A percentile compares a stretch with the other conserved stretches of the same genome.
These are phyloP conservation scores for Upupa epops DNA, from an alignment of 2,113 vertebrate genomes.

Conservation along the genomic window DNA sequence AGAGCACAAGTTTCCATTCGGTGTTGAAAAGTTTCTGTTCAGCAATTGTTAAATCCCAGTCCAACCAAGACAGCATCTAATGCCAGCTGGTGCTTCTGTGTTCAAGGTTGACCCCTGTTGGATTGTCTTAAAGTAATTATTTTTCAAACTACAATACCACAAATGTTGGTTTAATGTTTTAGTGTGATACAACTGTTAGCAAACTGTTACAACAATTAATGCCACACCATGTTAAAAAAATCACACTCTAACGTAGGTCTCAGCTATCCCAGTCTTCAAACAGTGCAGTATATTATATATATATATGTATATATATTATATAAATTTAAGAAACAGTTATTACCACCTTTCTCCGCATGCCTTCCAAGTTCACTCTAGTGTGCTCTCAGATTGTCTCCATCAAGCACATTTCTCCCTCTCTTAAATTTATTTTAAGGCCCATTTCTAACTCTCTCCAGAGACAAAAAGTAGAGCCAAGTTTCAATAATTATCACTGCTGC, in stretches of 20 bases:
- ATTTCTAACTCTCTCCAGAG: not conserved
- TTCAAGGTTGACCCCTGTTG: constrained; percentile 35
- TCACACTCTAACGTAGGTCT: fast-evolving
- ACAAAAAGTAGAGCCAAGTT: not conserved
- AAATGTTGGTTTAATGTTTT: not conserved
- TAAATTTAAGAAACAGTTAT: not conserved
- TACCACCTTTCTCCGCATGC: not conserved
- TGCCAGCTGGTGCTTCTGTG: not conserved
- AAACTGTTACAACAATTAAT: not conserved
- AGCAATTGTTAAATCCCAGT: not conserved
- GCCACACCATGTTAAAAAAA: not conserved
- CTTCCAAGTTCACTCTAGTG: not conserved
- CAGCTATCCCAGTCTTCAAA: not conserved
- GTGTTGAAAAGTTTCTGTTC: not conserved
- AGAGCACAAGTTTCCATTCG: not conserved
- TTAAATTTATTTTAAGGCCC: not conserved
- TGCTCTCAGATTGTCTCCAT: not conserved
- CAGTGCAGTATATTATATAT: not conserved
- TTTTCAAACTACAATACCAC: not conserved
- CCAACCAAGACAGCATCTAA: not conserved
- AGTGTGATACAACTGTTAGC: not conserved
- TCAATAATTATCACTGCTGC: not conserved
- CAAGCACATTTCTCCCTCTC: not conserved
- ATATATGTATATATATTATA: too few species aligned
- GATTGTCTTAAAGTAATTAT: not conserved